Percentiles rank a stretch among this genome's conserved stretches.
These are phyloP conservation scores for Rachycentron canadum DNA, from an alignment of 2,797 vertebrate genomes.

Conservation along the genomic window DNA sequence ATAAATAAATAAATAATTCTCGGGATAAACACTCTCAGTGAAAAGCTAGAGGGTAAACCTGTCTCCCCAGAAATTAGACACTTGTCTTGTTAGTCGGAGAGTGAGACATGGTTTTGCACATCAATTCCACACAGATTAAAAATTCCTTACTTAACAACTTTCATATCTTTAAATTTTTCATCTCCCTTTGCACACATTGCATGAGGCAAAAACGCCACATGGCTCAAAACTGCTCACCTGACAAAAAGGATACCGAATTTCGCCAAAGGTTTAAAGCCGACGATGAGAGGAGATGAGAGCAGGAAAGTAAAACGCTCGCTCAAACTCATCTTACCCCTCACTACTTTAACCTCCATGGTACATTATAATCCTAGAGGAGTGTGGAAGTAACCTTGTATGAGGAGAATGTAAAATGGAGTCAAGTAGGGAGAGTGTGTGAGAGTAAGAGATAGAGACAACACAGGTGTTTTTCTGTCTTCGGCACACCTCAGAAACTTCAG, in stretches of 20 bases:
- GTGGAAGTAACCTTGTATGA: slow-evolving; percentile 76
- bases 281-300: slow-evolving; percentile 20
- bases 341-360: slow-evolving; percentile 58
- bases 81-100: slow-evolving; percentile 54
- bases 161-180: slow-evolving; percentile 48
- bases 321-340: slow-evolving; percentile 27
- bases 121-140: slow-evolving; percentile 52
- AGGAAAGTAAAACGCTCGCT: slow-evolving; percentile 31
- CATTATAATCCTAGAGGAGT: slow-evolving; percentile 65
- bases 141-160: slow-evolving; percentile 50
- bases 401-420: slow-evolving; percentile 44
- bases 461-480: slow-evolving; percentile 43
- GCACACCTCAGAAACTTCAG: slow-evolving; percentile 51
- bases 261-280: slow-evolving; percentile 25
- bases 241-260: slow-evolving; percentile 45
- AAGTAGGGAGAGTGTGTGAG: slow-evolving; percentile 8
- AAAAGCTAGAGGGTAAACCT: slow-evolving; percentile 61
- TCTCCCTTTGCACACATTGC: slow-evolving; percentile 35
- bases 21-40: slow-evolving; percentile 55
- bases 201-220: slow-evolving; percentile 25
- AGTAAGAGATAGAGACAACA: slow-evolving; percentile 23
- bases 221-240: slow-evolving; percentile 28
- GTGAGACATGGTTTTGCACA: slow-evolving; percentile 48
- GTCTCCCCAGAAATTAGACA: slow-evolving; percentile 66
- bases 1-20: slow-evolving; percentile 52